Percentiles rank a stretch among this genome's conserved stretches.
phyloP scores from a whole-genome alignment of 2,797 vertebrate species.

The Australoheros facetus region DNA sequence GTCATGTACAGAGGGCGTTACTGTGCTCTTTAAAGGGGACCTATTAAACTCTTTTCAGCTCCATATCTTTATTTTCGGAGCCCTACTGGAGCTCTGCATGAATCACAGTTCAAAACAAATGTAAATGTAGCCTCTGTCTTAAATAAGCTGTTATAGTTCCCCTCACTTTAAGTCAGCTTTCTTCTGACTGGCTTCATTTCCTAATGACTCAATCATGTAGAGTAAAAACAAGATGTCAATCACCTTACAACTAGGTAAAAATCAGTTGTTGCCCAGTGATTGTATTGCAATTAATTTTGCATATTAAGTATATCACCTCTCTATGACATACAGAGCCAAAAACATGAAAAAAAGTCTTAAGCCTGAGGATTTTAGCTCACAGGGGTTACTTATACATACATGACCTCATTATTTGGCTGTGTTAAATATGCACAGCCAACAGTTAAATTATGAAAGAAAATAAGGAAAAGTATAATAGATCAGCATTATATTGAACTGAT shows the following conservation, averaged over 20 bases:
- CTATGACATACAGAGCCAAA: background rate
- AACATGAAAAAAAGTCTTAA: background rate
- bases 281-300: background rate
- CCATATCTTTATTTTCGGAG: background rate
- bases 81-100: background rate
- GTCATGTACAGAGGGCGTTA: conserved; percentile 68
- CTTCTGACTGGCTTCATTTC: background rate
- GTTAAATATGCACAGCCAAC: background rate
- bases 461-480: background rate
- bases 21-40: conserved; percentile 40
- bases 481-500: background rate
- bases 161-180: background rate
- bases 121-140: background rate
- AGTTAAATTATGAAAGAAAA: background rate
- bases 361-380: background rate
- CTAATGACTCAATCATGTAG: background rate
- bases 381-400: too few relatives aligned
- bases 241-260: background rate
- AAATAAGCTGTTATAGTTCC: background rate
- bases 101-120: background rate
- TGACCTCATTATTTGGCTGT: background rate
- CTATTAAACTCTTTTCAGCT: background rate
- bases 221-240: background rate
- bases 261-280: background rate
- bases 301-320: background rate